Evolutionary conservation across 1,140 invertebrate species (phyloP).

Genomic region (Acromyrmex heyeri): DNA sequence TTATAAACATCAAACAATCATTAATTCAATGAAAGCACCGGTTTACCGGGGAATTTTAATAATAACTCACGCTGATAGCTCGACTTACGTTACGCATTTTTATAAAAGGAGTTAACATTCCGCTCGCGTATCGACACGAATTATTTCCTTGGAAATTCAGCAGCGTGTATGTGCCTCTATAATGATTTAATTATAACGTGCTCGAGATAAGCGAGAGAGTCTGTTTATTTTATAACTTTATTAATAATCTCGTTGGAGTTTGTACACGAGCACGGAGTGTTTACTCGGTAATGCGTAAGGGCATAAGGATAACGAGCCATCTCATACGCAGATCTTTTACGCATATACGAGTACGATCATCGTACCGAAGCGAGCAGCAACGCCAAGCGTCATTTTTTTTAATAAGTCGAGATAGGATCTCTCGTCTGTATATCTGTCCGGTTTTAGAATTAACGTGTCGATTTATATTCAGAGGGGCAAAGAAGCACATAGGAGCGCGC

Average conservation of each 20-base stretch:
- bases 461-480: slow-evolving; percentile 44
- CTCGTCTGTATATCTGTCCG: slow-evolving; percentile 36
- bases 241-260: slow-evolving; percentile 47
- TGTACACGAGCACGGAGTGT: neutral
- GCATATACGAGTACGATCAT: slow-evolving; percentile 31
- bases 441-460: slow-evolving; percentile 48
- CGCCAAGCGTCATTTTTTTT: slow-evolving; percentile 45
- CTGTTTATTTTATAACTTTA: slow-evolving; percentile 63
- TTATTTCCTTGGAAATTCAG: slow-evolving; percentile 41
- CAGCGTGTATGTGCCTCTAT: slow-evolving; percentile 13
- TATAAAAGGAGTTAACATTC: slow-evolving; percentile 28
- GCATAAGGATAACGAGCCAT: slow-evolving; percentile 49
- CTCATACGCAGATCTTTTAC: slow-evolving; percentile 13
- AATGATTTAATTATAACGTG: slow-evolving; percentile 64
- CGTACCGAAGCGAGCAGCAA: slow-evolving; percentile 26
- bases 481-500: neutral
- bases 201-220: neutral
- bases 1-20: slow-evolving; percentile 66
- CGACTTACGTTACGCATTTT: slow-evolving; percentile 46
- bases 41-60: slow-evolving; percentile 55
- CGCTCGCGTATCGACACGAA: slow-evolving; percentile 43
- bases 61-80: slow-evolving; percentile 58
- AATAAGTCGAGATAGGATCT: slow-evolving; percentile 55
- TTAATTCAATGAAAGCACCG: slow-evolving; percentile 68
- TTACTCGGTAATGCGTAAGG: slow-evolving; percentile 34